Base-by-base conservation (phyloP, 2,113 vertebrate species). In the Acrocephalus arundinaceus region DNA sequence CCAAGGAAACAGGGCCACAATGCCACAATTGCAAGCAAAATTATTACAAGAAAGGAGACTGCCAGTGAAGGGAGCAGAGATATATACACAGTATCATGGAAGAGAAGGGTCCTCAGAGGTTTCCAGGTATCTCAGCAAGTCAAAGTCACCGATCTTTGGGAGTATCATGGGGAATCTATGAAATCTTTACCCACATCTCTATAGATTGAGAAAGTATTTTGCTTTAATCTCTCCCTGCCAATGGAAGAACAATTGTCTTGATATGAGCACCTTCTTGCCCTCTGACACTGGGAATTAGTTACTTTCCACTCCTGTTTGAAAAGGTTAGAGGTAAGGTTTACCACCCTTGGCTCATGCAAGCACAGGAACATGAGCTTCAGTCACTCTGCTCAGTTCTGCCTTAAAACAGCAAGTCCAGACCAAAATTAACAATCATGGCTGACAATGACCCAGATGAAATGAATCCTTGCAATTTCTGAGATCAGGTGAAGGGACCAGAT, bases 41-140 rank as follows among this genome's bases (percentile, higher is more conserved):
- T 1, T 28, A 28, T n/a, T 51, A 48, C 43, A 87, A 24, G 5
- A 63, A 55, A 89, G 43, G 48, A 67, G 24, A 12, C 13, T 18
- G 37, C 17, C 18, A 70, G 33, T 1, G 48, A 87, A 58, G 6
- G 4, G 25, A 80, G 37, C 30, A 65, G 62, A 74, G 8, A 22
- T 3, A 46, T 1, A 43, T 0, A 33, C 3, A 73, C 11, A 63
- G 31, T 6, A 45, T 46, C n/a, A 24, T 0, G 20, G 28, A 62
- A 51, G 5, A 72, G 17, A 57, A 14, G 21, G 41, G 5, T 70
- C 72, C 67, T 76, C 39, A 57, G 14, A 58, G 52, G 9, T 30
- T 87, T 83, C 27, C 63, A 67, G 31, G n/a, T 7, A 82, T 11
- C 61, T 57, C 48, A 67, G 30, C 6, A 83, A 70, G 43, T 39